Base-by-base conservation (phyloP, 2,113 vertebrate species). In the Oreochromis tanganicae region DNA sequence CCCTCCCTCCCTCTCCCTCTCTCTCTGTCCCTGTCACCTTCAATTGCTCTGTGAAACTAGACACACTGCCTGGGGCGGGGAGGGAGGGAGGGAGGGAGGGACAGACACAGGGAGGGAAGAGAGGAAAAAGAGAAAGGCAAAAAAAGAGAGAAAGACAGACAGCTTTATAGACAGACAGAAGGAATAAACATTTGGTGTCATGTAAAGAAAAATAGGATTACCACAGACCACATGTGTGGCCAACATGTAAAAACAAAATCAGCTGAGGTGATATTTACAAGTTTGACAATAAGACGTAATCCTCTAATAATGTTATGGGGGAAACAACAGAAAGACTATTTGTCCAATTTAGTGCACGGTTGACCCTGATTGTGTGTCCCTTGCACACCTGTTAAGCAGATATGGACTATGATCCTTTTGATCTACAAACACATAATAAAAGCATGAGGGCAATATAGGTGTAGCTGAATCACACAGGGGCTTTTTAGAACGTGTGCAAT, bases 1-100 rank as follows among this genome's bases (percentile, higher is more conserved):
- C 95, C 92, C 95, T 89, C 94, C 90, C 94, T 94, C 92, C 93
- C 94, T 91, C 94, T 90, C 92, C 89, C 95, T 90, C 93, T 92
- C 94, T 95, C 96, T 94, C 94, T 96, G 93, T 96, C 95, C 96
- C 96, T 96, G 96, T 97, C 96, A 97, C 95, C 95, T 96, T 96
- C 95, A 96, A 96, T 96, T 95, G 95, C 94, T 95, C 95, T 96
- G 94, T 96, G 95, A 96, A 96, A 95, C 93, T 94, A 96, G 96
- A 97, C 95, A 95, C 94, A 94, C 87, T 86, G 95, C 96, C 95
- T 92, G 91, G 90, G 94, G 95, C 92, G 75, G 87, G 85, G 90
- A 91, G 89, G 85, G 83, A 88, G 87, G n/a, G 29, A 32, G 29
- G 29, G 52, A 21, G 56, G 83, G 85, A 75, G 90, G 87, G 82